Percentiles rank a stretch among this genome's conserved stretches.
These are phyloP conservation scores for Quadroppia sp. DNA, from an alignment of 2,888 invertebrate species.

Conservation along the genomic window DNA sequence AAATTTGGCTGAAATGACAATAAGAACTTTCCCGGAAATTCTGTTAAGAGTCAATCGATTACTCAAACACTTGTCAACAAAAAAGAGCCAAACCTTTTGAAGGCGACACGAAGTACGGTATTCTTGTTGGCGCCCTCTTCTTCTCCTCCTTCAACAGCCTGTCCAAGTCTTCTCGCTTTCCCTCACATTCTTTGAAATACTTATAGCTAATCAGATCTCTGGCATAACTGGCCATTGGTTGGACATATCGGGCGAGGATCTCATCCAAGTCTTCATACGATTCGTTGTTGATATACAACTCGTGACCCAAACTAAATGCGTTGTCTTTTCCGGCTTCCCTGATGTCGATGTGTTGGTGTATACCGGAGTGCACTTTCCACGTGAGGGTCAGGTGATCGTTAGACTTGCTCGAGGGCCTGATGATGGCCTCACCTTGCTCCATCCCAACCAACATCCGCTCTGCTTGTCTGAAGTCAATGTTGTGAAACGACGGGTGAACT, in stretches of 20 bases:
- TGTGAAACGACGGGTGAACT: slow-evolving; percentile 94
- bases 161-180: slow-evolving; percentile 78
- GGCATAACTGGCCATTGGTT: slow-evolving; percentile 91
- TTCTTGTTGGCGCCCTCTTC: slow-evolving; percentile 76
- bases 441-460: slow-evolving; percentile 82
- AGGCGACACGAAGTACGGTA: slow-evolving; percentile 80
- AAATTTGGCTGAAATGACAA: slow-evolving; percentile 77
- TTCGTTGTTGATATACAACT: slow-evolving; percentile 71
- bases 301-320: slow-evolving; percentile 84
- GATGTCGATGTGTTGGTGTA: slow-evolving; percentile 94
- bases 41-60: slow-evolving; percentile 36
- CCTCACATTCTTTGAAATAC: slow-evolving; percentile 73
- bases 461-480: slow-evolving; percentile 87
- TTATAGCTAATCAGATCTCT: slow-evolving; percentile 86
- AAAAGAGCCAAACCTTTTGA: slow-evolving; percentile 57
- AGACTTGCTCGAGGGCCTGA: slow-evolving; percentile 95
- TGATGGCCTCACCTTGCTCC: slow-evolving; percentile 94
- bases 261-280: slow-evolving; percentile 88
- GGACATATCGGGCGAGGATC: slow-evolving; percentile 93
- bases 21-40: slow-evolving; percentile 85
- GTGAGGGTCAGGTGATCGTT: slow-evolving; percentile 93
- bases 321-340: slow-evolving; percentile 94
- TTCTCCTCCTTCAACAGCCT: slow-evolving; percentile 83
- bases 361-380: slow-evolving; percentile 93
- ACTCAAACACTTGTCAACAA: not conserved